Evolutionary conservation across 2,113 vertebrate genomes (phyloP).

Genomic region (Pelmatolapia mariae): DNA sequence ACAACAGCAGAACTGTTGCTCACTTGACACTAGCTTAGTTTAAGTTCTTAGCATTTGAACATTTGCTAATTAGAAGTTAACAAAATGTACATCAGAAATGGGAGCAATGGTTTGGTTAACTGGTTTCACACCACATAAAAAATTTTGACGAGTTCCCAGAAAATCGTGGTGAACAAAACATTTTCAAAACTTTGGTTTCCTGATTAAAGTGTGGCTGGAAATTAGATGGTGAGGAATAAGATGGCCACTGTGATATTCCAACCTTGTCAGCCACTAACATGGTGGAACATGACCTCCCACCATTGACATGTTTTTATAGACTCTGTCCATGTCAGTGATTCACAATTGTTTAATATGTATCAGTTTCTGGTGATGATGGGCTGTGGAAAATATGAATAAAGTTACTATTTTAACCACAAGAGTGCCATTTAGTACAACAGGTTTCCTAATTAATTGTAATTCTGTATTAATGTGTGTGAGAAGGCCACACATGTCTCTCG

Average conservation of each 20-base stretch:
- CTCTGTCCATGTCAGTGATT: neutral
- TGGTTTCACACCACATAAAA: neutral
- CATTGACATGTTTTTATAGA: neutral
- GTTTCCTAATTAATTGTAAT: neutral
- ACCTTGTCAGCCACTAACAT: neutral
- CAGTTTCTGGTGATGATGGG: neutral
- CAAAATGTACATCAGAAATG: neutral
- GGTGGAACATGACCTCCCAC: neutral
- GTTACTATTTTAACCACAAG: neutral
- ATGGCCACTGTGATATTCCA: neutral
- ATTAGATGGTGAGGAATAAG: neutral
- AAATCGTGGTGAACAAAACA: neutral
- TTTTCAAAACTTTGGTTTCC: neutral
- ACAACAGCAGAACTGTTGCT: neutral
- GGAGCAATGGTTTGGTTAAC: neutral
- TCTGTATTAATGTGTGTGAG: neutral
- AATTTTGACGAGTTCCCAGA: neutral
- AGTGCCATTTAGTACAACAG: neutral
- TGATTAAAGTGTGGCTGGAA: neutral
- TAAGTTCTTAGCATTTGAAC: neutral
- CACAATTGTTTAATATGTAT: neutral
- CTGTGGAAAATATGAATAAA: neutral
- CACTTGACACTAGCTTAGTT: neutral
- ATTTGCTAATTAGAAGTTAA: neutral
- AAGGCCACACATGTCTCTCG: neutral